Base-by-base conservation (phyloP, 2,888 invertebrate species). In the Apamea monoglypha region DNA sequence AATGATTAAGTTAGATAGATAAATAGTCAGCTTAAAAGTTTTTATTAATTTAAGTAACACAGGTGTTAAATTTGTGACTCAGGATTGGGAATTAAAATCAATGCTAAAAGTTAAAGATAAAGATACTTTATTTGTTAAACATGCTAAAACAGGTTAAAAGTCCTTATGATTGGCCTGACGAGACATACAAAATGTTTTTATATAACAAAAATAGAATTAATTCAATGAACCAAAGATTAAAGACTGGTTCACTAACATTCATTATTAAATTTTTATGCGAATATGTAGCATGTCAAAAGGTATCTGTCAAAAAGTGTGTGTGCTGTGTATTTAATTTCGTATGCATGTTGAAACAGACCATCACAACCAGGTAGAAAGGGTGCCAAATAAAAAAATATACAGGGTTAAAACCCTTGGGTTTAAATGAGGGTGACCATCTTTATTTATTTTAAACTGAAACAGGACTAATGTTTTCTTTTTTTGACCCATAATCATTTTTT, bases 341-440 rank as follows among this genome's bases (percentile, higher is more conserved):
- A 32, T 77, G 21, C 14, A 32, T 50, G 21, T 76, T 66, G 12
- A 29, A 66, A 50, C 16, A 59, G 81, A 14, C 12, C 44, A 74
- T 36, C 63, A 82, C 7, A 29, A 32, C 18, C 56, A 76, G 36
- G 47, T 82, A 50, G 40, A 66, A 64, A 83, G 29, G 47, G 29
- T 25, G 21, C 3, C 21, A 50, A 29, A 63, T 6, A 40, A 81
- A 40, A 79, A 66, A 68, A 68, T 1, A 44, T 2, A 10, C 12
- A 61, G 32, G 36, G 6, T 56, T 40, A 36, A 63, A 64, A 12
- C 40, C 40, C 21, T 12, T 1, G 14, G 2, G n/a, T 61, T 61
- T 56, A 36, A 82, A 25, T 40, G 18, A 40, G 63, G 68, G 85
- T 82, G 72, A 69, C 82, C 72, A 84, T 80, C 6, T 36, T 40